A percentile compares a stretch with the other conserved stretches of the same genome.
These are phyloP conservation scores for Corydoras sp. DNA, from an alignment of 2,113 vertebrate species.

Conservation along the genomic window DNA sequence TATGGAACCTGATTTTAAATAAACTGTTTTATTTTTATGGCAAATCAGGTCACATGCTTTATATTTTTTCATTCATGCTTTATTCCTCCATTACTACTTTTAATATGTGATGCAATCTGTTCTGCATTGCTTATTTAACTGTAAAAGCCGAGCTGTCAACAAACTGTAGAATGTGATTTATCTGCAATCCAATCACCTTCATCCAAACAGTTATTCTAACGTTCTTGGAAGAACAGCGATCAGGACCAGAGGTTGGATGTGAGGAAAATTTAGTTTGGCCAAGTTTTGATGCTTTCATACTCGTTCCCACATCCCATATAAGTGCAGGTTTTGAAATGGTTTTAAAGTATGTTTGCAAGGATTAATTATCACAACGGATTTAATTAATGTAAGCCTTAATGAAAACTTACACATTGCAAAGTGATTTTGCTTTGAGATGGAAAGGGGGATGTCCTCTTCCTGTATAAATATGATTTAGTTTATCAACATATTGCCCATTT, in stretches of 20 bases:
- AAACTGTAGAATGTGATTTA: conserved; percentile 53
- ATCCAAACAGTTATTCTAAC: conserved; percentile 45
- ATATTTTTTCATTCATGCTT: conserved; percentile 45
- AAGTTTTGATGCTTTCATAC: conserved; percentile 34
- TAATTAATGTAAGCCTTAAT: conserved; percentile 19
- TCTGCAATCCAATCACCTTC: conserved; percentile 34
- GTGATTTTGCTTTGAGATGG: not conserved
- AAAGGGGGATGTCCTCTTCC: conserved; percentile 2
- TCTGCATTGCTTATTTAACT: conserved; percentile 52
- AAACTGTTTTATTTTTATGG: no score
- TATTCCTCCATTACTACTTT: conserved; percentile 37
- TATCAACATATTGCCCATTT: conserved; percentile 35
- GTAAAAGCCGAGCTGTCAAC: conserved; percentile 49
- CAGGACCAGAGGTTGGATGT: conserved; percentile 38
- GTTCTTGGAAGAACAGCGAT: conserved; percentile 39
- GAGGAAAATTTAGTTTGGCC: conserved; percentile 16
- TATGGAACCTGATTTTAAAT: no score
- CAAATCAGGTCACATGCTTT: conserved; percentile 14
- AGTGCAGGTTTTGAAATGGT: conserved; percentile 18
- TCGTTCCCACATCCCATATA: conserved; percentile 14
- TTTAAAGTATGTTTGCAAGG: conserved; percentile 33
- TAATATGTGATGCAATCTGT: conserved; percentile 59
- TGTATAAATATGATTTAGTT: conserved; percentile 27
- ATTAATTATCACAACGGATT: conserved; percentile 19
- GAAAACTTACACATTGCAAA: conserved; percentile 37